A percentile compares a stretch with the other conserved stretches of the same genome.
These are phyloP conservation scores for Escarpia spicata DNA, from an alignment of 2,888 invertebrate species.

Conservation along the genomic window DNA sequence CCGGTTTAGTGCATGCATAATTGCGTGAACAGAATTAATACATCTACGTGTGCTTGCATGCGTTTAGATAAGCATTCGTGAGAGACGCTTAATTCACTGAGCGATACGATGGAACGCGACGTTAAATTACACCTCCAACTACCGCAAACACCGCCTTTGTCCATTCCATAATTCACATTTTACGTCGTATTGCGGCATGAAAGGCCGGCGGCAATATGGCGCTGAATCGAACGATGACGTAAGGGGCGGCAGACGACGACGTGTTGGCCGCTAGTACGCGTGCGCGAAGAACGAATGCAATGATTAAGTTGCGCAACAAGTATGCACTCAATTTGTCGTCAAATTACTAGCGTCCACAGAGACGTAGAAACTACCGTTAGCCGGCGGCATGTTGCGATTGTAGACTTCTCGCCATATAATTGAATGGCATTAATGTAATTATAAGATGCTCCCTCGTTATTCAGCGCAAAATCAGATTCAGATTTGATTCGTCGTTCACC, in stretches of 20 bases:
- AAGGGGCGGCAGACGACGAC: not conserved
- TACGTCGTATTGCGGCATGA: conserved; percentile 3
- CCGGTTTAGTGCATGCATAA: too few relatives aligned
- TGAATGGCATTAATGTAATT: not conserved
- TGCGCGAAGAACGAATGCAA: not conserved
- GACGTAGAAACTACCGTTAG: not conserved
- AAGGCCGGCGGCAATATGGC: not conserved
- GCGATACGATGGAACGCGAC: not conserved
- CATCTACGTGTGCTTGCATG: not conserved
- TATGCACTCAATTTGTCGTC: not conserved
- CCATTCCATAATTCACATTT: not conserved
- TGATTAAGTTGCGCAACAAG: not conserved
- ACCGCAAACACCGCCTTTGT: not conserved
- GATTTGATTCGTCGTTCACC: not conserved
- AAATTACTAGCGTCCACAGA: not conserved
- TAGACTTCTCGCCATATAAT: not conserved
- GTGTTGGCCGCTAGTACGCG: not conserved
- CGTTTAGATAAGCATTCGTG: not conserved
- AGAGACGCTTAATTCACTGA: not conserved
- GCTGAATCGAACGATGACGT: conserved; percentile 8
- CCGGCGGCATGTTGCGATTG: not conserved
- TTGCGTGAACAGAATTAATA: not conserved
- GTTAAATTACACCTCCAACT: not conserved
- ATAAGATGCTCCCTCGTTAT: not conserved
- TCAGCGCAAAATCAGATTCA: not conserved